Evolutionary conservation across 2,888 invertebrate genomes (phyloP).

Genomic region (Baccha elongata): DNA sequence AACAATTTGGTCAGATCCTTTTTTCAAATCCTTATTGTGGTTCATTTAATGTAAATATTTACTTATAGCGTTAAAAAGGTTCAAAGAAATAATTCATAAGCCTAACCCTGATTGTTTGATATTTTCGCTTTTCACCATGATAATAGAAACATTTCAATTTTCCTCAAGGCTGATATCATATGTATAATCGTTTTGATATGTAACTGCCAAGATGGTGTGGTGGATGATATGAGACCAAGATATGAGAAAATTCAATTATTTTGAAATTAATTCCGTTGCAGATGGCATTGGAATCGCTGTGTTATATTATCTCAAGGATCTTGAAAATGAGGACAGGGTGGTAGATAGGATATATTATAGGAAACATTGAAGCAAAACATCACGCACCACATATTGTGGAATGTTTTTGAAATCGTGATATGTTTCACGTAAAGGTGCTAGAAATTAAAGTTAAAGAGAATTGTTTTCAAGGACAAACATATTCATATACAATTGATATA

Average conservation of each 20-base stretch:
- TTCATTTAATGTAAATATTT: slow-evolving; percentile 9
- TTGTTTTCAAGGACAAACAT: background rate
- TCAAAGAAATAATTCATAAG: slow-evolving; percentile 24
- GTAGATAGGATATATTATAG: background rate
- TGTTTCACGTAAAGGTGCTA: background rate
- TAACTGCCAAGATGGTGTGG: slow-evolving; percentile 22
- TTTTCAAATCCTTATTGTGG: slow-evolving; percentile 5
- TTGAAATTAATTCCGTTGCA: slow-evolving; percentile 19
- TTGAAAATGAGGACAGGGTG: background rate
- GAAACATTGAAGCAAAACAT: slow-evolving; percentile 3
- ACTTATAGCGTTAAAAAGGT: slow-evolving; percentile 28
- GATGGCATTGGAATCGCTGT: background rate
- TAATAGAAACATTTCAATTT: slow-evolving; percentile 3
- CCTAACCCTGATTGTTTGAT: slow-evolving; percentile 4
- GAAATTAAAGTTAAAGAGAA: slow-evolving; percentile 19
- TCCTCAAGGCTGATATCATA: background rate
- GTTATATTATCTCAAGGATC: slow-evolving; percentile 1
- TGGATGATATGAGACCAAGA: slow-evolving; percentile 8
- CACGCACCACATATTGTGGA: background rate
- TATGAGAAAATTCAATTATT: slow-evolving; percentile 41
- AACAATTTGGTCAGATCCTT: background rate
- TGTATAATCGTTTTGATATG: slow-evolving; percentile 8
- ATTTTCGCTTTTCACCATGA: slow-evolving; percentile 8
- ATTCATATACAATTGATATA: too few relatives aligned
- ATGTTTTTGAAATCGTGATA: background rate